Percentiles rank a stretch among this genome's conserved stretches.
These are phyloP conservation scores for Hemibagrus guttatus DNA, from an alignment of 2,797 vertebrate species.

Conservation along the genomic window DNA sequence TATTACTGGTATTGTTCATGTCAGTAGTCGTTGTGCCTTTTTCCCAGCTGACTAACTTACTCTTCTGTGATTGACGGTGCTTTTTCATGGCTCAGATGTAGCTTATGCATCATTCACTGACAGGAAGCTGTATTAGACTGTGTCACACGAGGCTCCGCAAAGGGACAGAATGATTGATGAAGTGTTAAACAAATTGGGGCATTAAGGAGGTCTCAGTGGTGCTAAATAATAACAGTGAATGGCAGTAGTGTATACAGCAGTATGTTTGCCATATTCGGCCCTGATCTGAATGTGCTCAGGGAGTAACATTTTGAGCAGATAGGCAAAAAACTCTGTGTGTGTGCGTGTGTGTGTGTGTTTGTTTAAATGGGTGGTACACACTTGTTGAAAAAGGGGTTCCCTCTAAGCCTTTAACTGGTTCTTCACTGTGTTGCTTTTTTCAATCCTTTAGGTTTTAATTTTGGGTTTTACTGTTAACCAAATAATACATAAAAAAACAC, in stretches of 20 bases:
- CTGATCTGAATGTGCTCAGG: conserved; percentile 23
- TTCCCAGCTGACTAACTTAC: conserved; percentile 37
- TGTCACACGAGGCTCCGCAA: conserved; percentile 42
- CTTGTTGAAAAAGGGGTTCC: neutral
- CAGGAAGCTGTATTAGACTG: conserved; percentile 51
- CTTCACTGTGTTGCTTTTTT: neutral
- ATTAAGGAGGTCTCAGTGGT: conserved; percentile 44
- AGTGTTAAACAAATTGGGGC: conserved; percentile 42
- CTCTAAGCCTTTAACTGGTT: neutral
- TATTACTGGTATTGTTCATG: conserved; percentile 15
- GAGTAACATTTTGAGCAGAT: conserved; percentile 35
- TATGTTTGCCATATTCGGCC: conserved; percentile 33
- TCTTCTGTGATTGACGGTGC: conserved; percentile 50
- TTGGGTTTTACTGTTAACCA: neutral
- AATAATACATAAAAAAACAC: neutral
- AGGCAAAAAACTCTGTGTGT: neutral
- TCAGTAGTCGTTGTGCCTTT: neutral
- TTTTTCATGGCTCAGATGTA: conserved; percentile 32
- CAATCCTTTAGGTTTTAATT: neutral
- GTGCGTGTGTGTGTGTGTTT: neutral
- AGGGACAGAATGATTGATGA: conserved; percentile 47
- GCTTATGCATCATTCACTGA: conserved; percentile 48
- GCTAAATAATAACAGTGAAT: conserved; percentile 51
- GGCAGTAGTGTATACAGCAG: conserved; percentile 49
- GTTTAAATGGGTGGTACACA: neutral